Percentiles rank a stretch among this genome's conserved stretches.
These are phyloP conservation scores for Bimastos eiseni DNA, from an alignment of 2,888 invertebrate species.

Conservation along the genomic window DNA sequence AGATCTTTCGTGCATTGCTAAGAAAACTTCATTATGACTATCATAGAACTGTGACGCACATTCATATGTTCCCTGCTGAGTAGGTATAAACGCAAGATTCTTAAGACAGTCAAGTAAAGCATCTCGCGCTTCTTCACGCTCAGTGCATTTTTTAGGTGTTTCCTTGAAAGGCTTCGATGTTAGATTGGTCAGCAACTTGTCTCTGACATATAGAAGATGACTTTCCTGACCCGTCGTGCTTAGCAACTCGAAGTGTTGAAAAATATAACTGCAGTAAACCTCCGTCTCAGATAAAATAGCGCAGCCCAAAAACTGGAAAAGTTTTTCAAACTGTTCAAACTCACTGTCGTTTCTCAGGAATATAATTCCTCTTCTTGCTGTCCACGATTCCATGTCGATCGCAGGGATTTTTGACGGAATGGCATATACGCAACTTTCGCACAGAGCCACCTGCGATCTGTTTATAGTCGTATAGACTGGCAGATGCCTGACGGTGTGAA, in stretches of 20 bases:
- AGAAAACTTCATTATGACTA: constrained; percentile 44
- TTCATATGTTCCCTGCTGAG: constrained; percentile 33
- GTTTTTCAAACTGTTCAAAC: constrained; percentile 34
- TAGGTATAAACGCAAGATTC: constrained; percentile 40
- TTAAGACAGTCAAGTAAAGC: constrained; percentile 37
- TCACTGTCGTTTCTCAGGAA: constrained; percentile 42
- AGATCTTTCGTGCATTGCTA: constrained; percentile 36
- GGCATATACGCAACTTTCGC: constrained; percentile 38
- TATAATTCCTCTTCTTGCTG: constrained; percentile 37
- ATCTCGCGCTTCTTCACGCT: constrained; percentile 37
- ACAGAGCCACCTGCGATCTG: constrained; percentile 39
- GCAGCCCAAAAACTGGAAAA: constrained; percentile 43
- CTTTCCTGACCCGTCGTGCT: constrained; percentile 35
- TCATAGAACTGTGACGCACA: constrained; percentile 43
- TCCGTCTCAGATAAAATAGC: constrained; percentile 39
- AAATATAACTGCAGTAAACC: constrained; percentile 44
- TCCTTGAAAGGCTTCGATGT: neutral
- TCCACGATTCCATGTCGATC: constrained; percentile 44
- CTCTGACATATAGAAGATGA: constrained; percentile 44
- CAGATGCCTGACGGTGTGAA: constrained; percentile 38
- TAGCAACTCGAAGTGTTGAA: constrained; percentile 43
- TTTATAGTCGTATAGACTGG: constrained; percentile 43
- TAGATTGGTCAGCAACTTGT: constrained; percentile 28
- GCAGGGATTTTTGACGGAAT: constrained; percentile 44
- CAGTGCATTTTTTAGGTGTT: constrained; percentile 34